A percentile compares a stretch with the other conserved stretches of the same genome.
These are phyloP conservation scores for Leucozona laternaria DNA, from an alignment of 2,888 invertebrate species.

Conservation along the genomic window DNA sequence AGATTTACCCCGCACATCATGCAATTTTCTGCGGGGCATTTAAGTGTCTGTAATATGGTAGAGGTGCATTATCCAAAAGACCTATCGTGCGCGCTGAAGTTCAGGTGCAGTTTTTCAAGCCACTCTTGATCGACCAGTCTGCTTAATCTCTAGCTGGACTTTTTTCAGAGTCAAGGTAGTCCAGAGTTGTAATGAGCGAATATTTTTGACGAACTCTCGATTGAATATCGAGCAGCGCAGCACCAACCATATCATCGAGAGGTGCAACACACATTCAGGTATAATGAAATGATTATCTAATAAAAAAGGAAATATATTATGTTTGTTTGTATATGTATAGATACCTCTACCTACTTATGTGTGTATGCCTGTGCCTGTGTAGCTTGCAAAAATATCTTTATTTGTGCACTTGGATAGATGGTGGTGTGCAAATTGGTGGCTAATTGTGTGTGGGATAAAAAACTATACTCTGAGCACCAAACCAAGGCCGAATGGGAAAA, in stretches of 20 bases:
- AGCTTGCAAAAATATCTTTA: neutral
- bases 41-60: neutral
- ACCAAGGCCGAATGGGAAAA: conserved; percentile 65
- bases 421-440: conserved; percentile 67
- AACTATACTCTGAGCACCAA: conserved; percentile 26
- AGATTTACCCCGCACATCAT: conserved; percentile 30
- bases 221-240: conserved; percentile 57
- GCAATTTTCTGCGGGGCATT: conserved; percentile 1
- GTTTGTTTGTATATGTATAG: neutral
- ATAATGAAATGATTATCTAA: conserved; percentile 73
- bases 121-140: conserved; percentile 58
- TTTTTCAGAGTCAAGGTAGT: conserved; percentile 53
- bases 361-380: conserved; percentile 12
- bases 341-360: neutral
- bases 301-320: conserved; percentile 67
- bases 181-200: conserved; percentile 22
- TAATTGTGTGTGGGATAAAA: conserved; percentile 74
- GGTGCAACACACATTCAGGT: conserved; percentile 51
- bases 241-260: conserved; percentile 10
- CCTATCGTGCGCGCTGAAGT: conserved; percentile 63
- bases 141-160: conserved; percentile 31
- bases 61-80: conserved; percentile 44
- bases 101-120: conserved; percentile 63
- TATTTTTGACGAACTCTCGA: conserved; percentile 67
- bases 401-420: conserved; percentile 8